Base-by-base conservation (phyloP, 2,797 vertebrate species). In the Gambusia yucatana region DNA sequence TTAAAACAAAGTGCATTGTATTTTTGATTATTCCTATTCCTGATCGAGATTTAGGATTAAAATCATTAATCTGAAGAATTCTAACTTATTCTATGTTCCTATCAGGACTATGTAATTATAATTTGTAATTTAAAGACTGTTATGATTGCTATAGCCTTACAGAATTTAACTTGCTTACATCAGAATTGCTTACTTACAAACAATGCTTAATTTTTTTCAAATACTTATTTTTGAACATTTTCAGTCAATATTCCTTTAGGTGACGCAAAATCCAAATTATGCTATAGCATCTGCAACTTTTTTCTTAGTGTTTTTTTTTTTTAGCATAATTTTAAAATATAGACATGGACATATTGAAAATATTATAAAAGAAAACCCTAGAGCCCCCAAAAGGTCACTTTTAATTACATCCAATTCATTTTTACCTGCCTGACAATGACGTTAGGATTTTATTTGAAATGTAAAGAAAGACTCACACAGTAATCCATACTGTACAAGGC, bases 81-180 rank as follows among this genome's bases (percentile, higher is more conserved):
- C 84, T 87, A 25, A 80, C 81, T 88, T 75, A 82, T 87, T 89
- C 83, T 70, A 73, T 80, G 80, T 90, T 77, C 76, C 72, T 86
- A 79, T 88, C 50, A 72, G 47, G 6, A 78, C 81, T 59, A 77
- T 76, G 82, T 75, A 2, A 44, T 79, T 85, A 75, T 90, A 33
- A 85, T 76, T 80, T 82, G 91, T 77, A 81, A 73, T 78, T 82
- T 74, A 57, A 84, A 84, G 88, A 93, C 91, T 92, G 87, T 92
- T 92, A 91, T 73, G 1, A 84, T 69, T 43, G 30, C 44, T 76
- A 72, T 36, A 30, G 50, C 59, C 47, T 72, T 73, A 13, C 55
- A 16, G 73, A 43, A 33, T 14, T 63, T 75, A 46, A 8, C 13
- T 41, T 74, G 77, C 81, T 86, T 80, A 72, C 43, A 74, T 63